phyloP scores from a whole-genome alignment of 2,888 invertebrate genomes.

The Protodeltote pygarga region DNA sequence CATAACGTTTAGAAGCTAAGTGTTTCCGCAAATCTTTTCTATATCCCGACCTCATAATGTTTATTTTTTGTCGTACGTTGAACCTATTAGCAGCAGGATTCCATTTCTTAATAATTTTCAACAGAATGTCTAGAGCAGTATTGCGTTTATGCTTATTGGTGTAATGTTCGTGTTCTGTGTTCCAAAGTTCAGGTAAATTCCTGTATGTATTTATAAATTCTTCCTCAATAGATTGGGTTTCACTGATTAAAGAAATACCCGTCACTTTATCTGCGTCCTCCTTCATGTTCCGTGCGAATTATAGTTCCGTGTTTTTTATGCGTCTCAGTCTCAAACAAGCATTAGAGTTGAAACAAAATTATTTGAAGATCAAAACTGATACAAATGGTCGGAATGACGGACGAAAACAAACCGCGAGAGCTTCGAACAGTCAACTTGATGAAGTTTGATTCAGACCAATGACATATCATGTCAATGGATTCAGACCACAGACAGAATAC shows the following conservation, averaged over 20 bases:
- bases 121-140: conserved; percentile 44
- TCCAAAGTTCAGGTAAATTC: conserved; percentile 53
- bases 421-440: no score
- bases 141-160: conserved; percentile 55
- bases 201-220: conserved; percentile 55
- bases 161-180: conserved; percentile 52
- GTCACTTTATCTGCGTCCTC: conserved; percentile 8
- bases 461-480: no score
- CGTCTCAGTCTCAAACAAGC: no score
- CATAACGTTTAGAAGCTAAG: conserved; percentile 46
- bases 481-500: no score
- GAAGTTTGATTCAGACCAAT: no score
- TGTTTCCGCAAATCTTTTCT: conserved; percentile 53
- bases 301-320: no score
- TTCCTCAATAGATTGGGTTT: conserved; percentile 40
- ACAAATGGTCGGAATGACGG: no score
- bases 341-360: conserved; percentile 13
- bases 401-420: no score
- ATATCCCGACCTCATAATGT: conserved; percentile 56
- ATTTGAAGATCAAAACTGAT: conserved; percentile 32
- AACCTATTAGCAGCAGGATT: conserved; percentile 46
- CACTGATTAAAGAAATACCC: conserved; percentile 9
- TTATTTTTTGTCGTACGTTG: conserved; percentile 58
- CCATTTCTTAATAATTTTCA: conserved; percentile 48
- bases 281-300: conserved; percentile 14